Evolutionary conservation across 2,797 vertebrate genomes (phyloP), one percentile per base, ranked within the genome.

Genomic region (Alcedo quadribrachys): DNA sequence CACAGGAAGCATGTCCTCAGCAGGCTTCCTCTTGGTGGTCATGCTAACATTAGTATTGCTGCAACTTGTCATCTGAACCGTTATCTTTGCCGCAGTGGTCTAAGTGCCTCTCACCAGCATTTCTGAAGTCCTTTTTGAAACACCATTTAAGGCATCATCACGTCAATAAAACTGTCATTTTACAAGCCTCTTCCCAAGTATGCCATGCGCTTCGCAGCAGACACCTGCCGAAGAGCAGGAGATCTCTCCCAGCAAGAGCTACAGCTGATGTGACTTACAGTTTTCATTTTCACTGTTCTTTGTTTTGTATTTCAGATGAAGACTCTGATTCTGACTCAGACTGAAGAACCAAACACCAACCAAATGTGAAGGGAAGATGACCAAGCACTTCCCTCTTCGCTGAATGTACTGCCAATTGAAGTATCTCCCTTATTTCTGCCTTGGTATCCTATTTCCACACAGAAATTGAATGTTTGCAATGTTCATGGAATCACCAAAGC

Each of bases 291-390:
- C 70, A 46, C 42, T 53, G 0, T 50, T 65, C 32, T 68, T 62
- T 95, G 88, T 96, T 97, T 95, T 69, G 37, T 90, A 91, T 97
- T 97, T 73, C 90, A 99, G 99, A 98, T 80, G 98, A 98, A 14
- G 94, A 97, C 94, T 99, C 98, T 0, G 98, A 98, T 95, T 98
- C 98, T 0, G 98, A 99, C 95, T 99, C 98, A 0, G 98, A 99
- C 93, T 99, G 97, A 99, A 85, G 81, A 88, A 45, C 33, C 20
- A 5, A n/a, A 53, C 57, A 67, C 48, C 69, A 76, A 40, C 40
- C 40, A 60, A 76, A 68, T 2, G 0, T 54, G 82, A 81, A 75
- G 67, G 83, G 85, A 95, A 35, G n/a, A 69, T 76, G 76, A 78
- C 60, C 43, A 27, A 79, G 90, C 61, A 58, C 88, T 45, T 77